These are phyloP conservation scores for Cephus rjabovi DNA, from an alignment of 2,888 invertebrate genomes.

Conservation along the genomic window DNA sequence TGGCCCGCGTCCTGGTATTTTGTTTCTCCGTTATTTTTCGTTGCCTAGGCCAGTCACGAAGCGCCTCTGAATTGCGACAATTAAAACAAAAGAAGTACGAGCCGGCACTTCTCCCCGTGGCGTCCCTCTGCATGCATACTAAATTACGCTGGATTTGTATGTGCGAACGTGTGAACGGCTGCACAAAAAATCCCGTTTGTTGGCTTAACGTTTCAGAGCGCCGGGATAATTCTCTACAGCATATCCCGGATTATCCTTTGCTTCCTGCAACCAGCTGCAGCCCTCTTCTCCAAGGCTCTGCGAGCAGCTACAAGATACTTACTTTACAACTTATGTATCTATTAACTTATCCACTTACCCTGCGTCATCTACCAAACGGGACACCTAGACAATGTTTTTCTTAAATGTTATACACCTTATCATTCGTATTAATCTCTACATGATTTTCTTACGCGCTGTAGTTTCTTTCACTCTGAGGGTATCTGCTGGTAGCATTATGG, in stretches of 20 bases:
- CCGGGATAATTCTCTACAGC: slow-evolving; percentile 16
- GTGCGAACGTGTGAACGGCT: slow-evolving; percentile 22
- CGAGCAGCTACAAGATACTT: neutral
- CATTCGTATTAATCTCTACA: neutral
- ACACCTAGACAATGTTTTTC: neutral
- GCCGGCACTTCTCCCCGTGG: slow-evolving; percentile 1
- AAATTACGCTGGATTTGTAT: slow-evolving; percentile 28
- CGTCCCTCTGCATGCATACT: slow-evolving; percentile 11
- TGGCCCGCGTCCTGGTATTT: slow-evolving; percentile 4
- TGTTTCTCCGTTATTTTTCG: slow-evolving; percentile 7
- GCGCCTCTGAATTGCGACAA: slow-evolving; percentile 45
- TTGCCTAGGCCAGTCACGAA: slow-evolving; percentile 42
- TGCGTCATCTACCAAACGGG: neutral
- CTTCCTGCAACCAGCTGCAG: neutral
- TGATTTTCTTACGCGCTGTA: neutral
- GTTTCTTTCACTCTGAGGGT: neutral
- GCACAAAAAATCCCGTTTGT: slow-evolving; percentile 14
- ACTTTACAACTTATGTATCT: neutral
- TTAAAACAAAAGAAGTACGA: slow-evolving; percentile 40
- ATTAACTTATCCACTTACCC: neutral
- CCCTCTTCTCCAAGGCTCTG: neutral
- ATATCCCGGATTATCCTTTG: slow-evolving; percentile 8
- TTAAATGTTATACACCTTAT: neutral
- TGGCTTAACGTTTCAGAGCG: slow-evolving; percentile 13
- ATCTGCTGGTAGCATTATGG: neutral